Evolutionary conservation across 1,140 invertebrate species (phyloP), one percentile per base, ranked within the genome.

Genomic region (Diachasma alloeum): DNA sequence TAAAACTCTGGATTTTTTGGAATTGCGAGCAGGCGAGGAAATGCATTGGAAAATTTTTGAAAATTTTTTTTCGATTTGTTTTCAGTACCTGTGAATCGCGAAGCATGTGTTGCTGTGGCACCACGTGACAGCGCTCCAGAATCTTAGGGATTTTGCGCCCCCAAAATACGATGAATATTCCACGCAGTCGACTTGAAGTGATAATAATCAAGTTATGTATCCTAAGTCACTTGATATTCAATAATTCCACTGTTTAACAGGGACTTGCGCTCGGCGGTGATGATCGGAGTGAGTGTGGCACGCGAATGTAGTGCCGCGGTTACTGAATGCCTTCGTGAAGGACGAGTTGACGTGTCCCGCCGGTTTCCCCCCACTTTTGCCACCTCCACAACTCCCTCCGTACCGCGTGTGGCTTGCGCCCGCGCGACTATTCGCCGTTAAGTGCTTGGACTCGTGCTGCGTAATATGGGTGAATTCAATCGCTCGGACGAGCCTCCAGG

Each of bases 271-370:
- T 53, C 15, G 15, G 1, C 9, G 48, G n/a, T 53, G 48, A 17
- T 17, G 2, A 4, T 53, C 77, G 74, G 75, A 83, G 79, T 81
- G 81, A 83, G 85, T 84, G 77, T 81, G 82, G 82, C 81, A 82
- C 84, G 82, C 83, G 82, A 88, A 82, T 88, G 78, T 48, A 74
- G 71, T 75, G 75, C 37, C 77, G 77, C 69, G 46, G 44, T 36
- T 44, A 80, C 77, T 78, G 74, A 80, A 76, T 69, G 74, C 68
- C 73, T 56, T 19, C 42, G 22, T 74, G 44, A 76, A 72, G 53
- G 69, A 75, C 56, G 24, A 73, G 75, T 67, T 72, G 72, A 69
- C 67, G 46, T 74, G 72, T 77, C 59, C 72, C 56, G 37, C 39
- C 67, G 48, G 13, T 39, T 66, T 42, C 56, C 72, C 72, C 17